Conservation (phyloP, 2,113 vertebrate species). For the Alosa alosa region DNA sequence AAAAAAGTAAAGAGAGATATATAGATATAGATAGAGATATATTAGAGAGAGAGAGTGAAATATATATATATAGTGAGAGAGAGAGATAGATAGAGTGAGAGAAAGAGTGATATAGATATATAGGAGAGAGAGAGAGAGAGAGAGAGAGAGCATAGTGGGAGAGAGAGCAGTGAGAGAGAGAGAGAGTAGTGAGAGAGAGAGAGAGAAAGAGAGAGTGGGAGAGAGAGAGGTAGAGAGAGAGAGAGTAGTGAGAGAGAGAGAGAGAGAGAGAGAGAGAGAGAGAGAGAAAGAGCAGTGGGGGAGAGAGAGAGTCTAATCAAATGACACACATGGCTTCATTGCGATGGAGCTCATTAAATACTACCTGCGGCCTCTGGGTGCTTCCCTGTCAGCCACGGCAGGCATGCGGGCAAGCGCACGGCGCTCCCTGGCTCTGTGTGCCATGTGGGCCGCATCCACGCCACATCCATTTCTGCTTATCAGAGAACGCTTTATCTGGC, state of each 20-base stretch:
- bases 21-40: no score
- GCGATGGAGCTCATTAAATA: conserved; percentile 48
- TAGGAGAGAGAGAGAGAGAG: no score
- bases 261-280: conserved; percentile 2
- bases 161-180: no score
- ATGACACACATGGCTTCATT: conserved; percentile 45
- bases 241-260: no score
- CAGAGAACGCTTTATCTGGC: not conserved
- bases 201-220: no score
- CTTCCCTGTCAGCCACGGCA: conserved; percentile 4
- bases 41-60: no score
- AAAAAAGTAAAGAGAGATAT: no score
- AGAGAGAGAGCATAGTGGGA: no score
- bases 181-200: not conserved
- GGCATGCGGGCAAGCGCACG: not conserved
- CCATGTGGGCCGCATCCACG: not conserved
- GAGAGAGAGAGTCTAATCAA: conserved; percentile 40
- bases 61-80: no score
- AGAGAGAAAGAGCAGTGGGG: not conserved
- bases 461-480: not conserved
- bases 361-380: conserved; percentile 39
- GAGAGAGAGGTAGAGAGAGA: no score
- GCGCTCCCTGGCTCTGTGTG: not conserved
- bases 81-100: no score
- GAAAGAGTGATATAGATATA: no score